Conservation (phyloP, 2,797 vertebrate genomes). For the Lateolabrax maculatus region DNA sequence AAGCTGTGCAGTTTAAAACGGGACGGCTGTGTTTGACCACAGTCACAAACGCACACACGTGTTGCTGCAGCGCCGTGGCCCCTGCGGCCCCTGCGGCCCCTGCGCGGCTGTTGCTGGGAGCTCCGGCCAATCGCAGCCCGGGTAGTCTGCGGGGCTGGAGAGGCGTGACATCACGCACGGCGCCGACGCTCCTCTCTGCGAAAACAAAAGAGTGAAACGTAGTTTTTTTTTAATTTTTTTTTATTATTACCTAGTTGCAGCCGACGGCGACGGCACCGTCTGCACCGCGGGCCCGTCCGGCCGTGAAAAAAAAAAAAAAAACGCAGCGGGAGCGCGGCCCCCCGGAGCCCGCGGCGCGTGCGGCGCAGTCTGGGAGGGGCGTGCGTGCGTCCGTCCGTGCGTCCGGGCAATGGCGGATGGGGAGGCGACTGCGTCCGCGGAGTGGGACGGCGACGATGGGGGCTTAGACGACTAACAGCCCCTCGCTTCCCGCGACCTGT, state of each 20-base stretch:
- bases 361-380: slow-evolving; percentile 68
- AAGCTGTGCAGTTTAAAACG: neutral
- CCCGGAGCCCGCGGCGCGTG: slow-evolving; percentile 41
- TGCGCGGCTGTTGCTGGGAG: slow-evolving; percentile 85
- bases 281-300: slow-evolving; percentile 32
- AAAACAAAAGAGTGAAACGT: slow-evolving; percentile 60
- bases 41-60: neutral
- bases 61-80: too few relatives aligned
- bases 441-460: slow-evolving; percentile 76
- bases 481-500: slow-evolving; percentile 7
- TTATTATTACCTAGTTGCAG: too few relatives aligned
- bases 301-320: too few relatives aligned
- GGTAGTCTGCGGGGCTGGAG: slow-evolving; percentile 74
- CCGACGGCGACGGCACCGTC: slow-evolving; percentile 11
- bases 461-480: slow-evolving; percentile 58
- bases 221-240: too few relatives aligned
- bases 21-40: neutral
- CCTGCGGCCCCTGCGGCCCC: too few relatives aligned
- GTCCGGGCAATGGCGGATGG: slow-evolving; percentile 81
- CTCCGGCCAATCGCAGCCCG: slow-evolving; percentile 81
- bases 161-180: slow-evolving; percentile 82
- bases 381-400: slow-evolving; percentile 40
- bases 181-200: slow-evolving; percentile 48
- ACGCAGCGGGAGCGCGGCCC: slow-evolving; percentile 25
- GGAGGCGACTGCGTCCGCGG: slow-evolving; percentile 69